phyloP scores from a whole-genome alignment of 2,888 invertebrate species.

The Drosophila limbata region DNA sequence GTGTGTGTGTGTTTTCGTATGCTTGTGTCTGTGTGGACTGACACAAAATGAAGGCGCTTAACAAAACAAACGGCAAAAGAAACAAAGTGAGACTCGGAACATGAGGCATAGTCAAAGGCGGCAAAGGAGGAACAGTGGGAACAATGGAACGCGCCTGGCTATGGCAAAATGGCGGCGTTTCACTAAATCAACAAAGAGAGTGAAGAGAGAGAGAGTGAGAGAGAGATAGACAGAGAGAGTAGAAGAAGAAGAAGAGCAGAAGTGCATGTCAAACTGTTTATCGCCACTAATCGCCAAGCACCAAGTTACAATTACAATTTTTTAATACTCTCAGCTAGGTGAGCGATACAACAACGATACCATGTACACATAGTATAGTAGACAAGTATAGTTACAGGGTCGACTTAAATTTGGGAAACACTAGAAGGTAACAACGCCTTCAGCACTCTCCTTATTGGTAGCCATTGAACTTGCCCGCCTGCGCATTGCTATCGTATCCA shows the following conservation, averaged over 20 bases:
- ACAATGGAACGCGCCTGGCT: constrained; percentile 66
- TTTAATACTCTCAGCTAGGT: constrained; percentile 66
- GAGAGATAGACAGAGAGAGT: neutral
- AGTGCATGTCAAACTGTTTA: constrained; percentile 48
- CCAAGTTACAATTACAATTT: constrained; percentile 17
- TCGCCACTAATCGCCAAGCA: constrained; percentile 24
- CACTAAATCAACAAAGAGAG: constrained; percentile 21
- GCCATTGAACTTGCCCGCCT: constrained; percentile 80
- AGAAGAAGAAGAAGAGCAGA: neutral
- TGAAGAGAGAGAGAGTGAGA: neutral
- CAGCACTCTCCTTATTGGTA: constrained; percentile 73
- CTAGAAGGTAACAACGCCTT: constrained; percentile 49
- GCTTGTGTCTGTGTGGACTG: constrained; percentile 65
- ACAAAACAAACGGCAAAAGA: constrained; percentile 72
- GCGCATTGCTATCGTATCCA: constrained; percentile 82
- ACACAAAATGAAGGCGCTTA: constrained; percentile 84
- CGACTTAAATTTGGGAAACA: constrained; percentile 62
- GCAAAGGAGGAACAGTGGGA: constrained; percentile 12
- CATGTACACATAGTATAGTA: constrained; percentile 36
- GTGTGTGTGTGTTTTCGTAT: constrained; percentile 55
- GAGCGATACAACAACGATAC: constrained; percentile 57
- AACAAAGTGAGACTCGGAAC: constrained; percentile 36
- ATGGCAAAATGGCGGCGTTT: constrained; percentile 76
- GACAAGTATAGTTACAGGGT: constrained; percentile 67
- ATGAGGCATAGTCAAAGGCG: constrained; percentile 18